Evolutionary conservation across 2,888 invertebrate species (phyloP).

Genomic region (Trimorus sp.): DNA sequence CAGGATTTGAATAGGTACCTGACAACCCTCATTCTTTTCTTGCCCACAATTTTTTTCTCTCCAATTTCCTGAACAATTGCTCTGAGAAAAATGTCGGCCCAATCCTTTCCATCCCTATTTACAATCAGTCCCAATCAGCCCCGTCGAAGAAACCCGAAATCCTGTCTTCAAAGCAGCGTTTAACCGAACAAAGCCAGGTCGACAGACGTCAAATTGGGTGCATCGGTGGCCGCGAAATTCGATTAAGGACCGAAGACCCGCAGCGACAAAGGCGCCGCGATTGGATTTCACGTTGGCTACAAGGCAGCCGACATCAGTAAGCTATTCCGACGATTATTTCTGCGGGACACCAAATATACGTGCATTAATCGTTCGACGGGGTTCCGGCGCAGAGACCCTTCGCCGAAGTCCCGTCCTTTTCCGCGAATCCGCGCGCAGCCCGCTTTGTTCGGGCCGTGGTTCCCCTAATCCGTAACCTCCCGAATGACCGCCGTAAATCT

Average conservation of each 20-base stretch:
- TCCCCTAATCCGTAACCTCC: slow-evolving; percentile 35
- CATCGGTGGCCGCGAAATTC: slow-evolving; percentile 24
- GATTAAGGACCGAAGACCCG: slow-evolving; percentile 24
- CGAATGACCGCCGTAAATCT: slow-evolving; percentile 59
- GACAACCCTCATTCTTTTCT: no score
- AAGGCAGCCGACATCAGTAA: slow-evolving; percentile 1
- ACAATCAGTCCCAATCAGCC: neutral
- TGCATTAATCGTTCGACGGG: slow-evolving; percentile 27
- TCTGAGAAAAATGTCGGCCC: no score
- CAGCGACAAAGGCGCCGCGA: slow-evolving; percentile 8
- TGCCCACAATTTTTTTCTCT: no score
- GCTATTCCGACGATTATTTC: slow-evolving; percentile 18
- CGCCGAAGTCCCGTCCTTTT: slow-evolving; percentile 42
- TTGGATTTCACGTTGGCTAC: slow-evolving; percentile 9
- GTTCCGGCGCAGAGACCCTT: slow-evolving; percentile 36
- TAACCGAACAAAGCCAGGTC: slow-evolving; percentile 13
- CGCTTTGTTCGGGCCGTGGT: slow-evolving; percentile 44
- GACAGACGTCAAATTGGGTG: slow-evolving; percentile 30
- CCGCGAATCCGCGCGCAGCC: slow-evolving; percentile 40
- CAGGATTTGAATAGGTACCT: no score
- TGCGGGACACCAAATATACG: neutral
- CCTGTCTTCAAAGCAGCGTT: slow-evolving; percentile 11
- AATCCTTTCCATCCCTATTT: no score
- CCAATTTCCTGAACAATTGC: no score
- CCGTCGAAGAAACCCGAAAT: neutral